Base-by-base conservation (phyloP, 2,113 vertebrate genomes). In the Nerophis lumbriciformis region DNA sequence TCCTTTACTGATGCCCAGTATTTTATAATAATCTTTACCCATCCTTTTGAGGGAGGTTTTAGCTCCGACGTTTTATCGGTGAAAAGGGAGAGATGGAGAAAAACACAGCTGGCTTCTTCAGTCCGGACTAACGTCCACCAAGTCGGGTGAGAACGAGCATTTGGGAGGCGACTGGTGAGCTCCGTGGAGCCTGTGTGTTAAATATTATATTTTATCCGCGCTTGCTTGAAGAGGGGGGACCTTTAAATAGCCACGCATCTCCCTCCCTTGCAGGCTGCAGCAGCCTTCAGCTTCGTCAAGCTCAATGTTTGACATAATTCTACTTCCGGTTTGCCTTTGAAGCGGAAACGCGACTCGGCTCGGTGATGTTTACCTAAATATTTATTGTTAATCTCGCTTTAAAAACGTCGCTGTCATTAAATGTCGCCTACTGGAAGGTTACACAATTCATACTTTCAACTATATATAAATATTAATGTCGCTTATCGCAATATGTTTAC, bases 1-100 rank as follows among this genome's bases (percentile, higher is more conserved):
- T 75, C 95, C 96, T 86, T 94, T 98, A 69, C 93, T 90, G 82
- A 98, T 95, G 61, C 95, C 95, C 83, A 99, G 78, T 74, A 94
- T 95, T 84, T 88, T 92, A 80, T 98, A 99, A 81, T 98, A 99
- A 91, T 99, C 97, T 87, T 98, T 99, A 2, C 96, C 97, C 97
- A 98, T 98, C 90, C 85, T 94, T 94, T 94, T 39, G 42, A 76
- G n/a, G 16, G 7, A 2, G 1, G 28, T 28, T 42, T 14, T 15
- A 7, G 10, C 51, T 11, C 7, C 14, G 8, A 12, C 1, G 48
- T 5, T 5, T 36, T 9, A n/a, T 16, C 35, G 59, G 5, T 50
- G 35, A n/a, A 48, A 49, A 16, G 3, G n/a, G 8, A 37, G 48
- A 9, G 15, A 21, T 28, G 5, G 21, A 5, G 47, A 15, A 16